These are phyloP conservation scores for Pseudoatta argentina DNA, from an alignment of 1,140 invertebrate species.

Conservation along the genomic window DNA sequence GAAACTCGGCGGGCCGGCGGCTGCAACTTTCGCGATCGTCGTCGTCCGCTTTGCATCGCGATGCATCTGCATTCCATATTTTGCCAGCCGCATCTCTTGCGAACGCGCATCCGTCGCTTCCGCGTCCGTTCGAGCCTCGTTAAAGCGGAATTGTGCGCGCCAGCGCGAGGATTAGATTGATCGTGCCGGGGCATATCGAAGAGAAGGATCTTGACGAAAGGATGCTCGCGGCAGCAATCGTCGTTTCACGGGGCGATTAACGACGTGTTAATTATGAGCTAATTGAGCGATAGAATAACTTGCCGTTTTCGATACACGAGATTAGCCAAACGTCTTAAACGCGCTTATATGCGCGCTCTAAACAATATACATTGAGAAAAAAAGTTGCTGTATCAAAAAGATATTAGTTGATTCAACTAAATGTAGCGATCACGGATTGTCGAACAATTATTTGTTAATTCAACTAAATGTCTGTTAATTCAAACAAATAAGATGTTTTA, in stretches of 20 bases:
- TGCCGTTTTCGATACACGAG: neutral
- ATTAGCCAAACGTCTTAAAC: neutral
- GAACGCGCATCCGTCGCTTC: slow-evolving; percentile 64
- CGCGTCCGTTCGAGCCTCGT: slow-evolving; percentile 75
- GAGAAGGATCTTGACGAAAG: neutral
- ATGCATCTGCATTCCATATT: slow-evolving; percentile 73
- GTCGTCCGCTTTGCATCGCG: slow-evolving; percentile 41
- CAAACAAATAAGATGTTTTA: too few relatives aligned
- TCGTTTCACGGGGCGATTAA: neutral
- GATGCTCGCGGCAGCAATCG: neutral
- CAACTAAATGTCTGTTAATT: too few relatives aligned
- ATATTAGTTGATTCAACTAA: too few relatives aligned
- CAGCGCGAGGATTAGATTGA: slow-evolving; percentile 1
- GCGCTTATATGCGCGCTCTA: neutral
- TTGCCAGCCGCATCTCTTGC: slow-evolving; percentile 9
- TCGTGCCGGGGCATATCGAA: neutral
- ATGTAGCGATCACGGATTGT: too few relatives aligned
- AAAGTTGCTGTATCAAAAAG: too few relatives aligned
- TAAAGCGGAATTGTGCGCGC: slow-evolving; percentile 36
- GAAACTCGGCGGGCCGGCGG: slow-evolving; percentile 66
- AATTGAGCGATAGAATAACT: neutral
- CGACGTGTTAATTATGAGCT: slow-evolving; percentile 3
- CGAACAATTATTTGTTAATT: too few relatives aligned
- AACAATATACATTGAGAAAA: too few relatives aligned
- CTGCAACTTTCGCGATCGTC: slow-evolving; percentile 59